These are phyloP conservation scores for Limonius californicus DNA, from an alignment of 1,140 invertebrate species.

Conservation along the genomic window DNA sequence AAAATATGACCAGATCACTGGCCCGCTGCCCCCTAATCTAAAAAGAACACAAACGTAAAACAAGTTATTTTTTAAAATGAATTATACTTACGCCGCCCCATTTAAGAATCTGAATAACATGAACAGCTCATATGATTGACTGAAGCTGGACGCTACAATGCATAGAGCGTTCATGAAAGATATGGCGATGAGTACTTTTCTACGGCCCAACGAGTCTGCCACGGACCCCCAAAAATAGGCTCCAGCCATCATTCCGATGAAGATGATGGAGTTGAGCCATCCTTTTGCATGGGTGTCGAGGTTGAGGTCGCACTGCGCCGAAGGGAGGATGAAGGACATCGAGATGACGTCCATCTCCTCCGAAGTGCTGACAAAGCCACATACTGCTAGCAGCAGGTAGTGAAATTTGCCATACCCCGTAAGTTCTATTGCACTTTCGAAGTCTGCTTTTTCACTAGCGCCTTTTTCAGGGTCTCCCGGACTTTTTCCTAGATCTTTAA, in stretches of 20 bases:
- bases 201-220: constrained; percentile 80
- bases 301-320: constrained; percentile 86
- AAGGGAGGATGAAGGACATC: constrained; percentile 90
- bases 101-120: constrained; percentile 87
- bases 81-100: constrained; percentile 80
- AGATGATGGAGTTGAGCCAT: constrained; percentile 82
- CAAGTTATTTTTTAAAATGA: not conserved
- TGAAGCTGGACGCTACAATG: constrained; percentile 83
- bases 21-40: constrained; percentile 89
- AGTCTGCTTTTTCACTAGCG: constrained; percentile 66
- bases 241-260: constrained; percentile 90
- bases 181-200: constrained; percentile 81
- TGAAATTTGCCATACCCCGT: constrained; percentile 90
- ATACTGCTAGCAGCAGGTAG: constrained; percentile 79
- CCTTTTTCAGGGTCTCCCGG: constrained; percentile 31
- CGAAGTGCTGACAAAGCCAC: constrained; percentile 89
- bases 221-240: constrained; percentile 89
- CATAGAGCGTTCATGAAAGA: constrained; percentile 86
- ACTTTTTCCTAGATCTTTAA: constrained; percentile 33
- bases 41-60: not conserved
- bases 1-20: constrained; percentile 94
- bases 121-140: constrained; percentile 81
- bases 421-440: constrained; percentile 78
- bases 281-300: constrained; percentile 81
- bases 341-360: constrained; percentile 95